Evolutionary conservation across 2,113 vertebrate species (phyloP).

Genomic region (Carettochelys insculpta): DNA sequence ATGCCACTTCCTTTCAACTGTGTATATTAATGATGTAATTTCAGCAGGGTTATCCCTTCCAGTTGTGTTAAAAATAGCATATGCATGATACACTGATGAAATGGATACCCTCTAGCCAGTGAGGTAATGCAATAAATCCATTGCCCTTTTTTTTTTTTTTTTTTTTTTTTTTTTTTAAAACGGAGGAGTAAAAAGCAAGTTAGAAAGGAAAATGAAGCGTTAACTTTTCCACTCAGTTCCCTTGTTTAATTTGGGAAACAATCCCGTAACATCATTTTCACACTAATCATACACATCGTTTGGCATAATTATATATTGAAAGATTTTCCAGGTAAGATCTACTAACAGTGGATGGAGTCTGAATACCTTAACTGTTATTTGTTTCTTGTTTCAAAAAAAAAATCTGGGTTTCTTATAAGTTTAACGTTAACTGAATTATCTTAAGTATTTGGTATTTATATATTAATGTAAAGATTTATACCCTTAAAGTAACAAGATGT

Average conservation of each 20-base stretch:
- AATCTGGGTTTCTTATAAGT: neutral
- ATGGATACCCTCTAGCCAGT: constrained; percentile 72
- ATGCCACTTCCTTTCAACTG: constrained; percentile 62
- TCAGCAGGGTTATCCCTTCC: constrained; percentile 68
- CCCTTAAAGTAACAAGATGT: neutral
- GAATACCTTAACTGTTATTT: neutral
- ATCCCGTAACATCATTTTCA: neutral
- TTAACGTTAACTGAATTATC: neutral
- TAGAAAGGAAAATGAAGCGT: neutral
- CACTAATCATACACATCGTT: neutral
- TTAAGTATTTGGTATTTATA: neutral
- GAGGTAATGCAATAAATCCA: constrained; percentile 60
- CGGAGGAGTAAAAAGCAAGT: constrained; percentile 25
- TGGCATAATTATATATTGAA: neutral
- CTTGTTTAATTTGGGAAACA: neutral
- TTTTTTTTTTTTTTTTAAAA: too few relatives aligned
- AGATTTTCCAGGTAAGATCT: neutral
- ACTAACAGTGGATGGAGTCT: neutral
- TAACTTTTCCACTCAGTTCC: constrained; percentile 3
- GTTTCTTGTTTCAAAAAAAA: neutral
- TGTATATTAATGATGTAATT: constrained; percentile 70
- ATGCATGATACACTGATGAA: constrained; percentile 64
- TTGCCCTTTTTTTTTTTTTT: neutral
- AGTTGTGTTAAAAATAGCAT: constrained; percentile 70
- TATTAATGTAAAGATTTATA: neutral